Evolutionary conservation across 1,140 invertebrate genomes (phyloP), one percentile per base, ranked within the genome.

Genomic region (Danaus plexippus): DNA sequence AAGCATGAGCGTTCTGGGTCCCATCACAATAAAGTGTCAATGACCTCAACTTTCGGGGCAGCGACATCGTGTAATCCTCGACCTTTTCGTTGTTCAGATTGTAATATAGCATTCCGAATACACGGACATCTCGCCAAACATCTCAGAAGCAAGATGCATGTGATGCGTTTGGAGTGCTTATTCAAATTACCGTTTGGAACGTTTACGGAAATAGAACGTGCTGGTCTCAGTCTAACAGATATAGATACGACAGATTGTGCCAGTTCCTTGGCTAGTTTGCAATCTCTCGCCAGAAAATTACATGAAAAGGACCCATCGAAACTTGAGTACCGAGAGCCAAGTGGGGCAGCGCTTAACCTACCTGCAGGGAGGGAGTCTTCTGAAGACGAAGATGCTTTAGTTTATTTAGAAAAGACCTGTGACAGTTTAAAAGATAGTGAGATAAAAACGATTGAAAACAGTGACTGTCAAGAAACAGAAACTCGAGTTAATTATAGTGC

Each of bases 81-180:
- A 48, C 96, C 97, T 6, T 98, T 97, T 73, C 96, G 97, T 73
- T 99, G 97, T 88, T 92, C 91, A 7, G 96, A 98, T 73, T 99
- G 98, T 82, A 96, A 96, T 79, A 95, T 97, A 59, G 96, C 96
- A 1, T 99, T 99, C 80, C 91, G 97, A 61, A 98, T 98, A 73
- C 96, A 98, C 73, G 97, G 96, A 0, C 97, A 98, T 85, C 88
- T 99, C 65, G 96, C 97, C 0, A 98, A 98, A 87, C 98, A 99
- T 89, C 88, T 99, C 44, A 90, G 97, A 43, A 98, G 96, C 40
- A 98, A 98, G 89, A 95, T 96, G 91, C 98, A 99, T 77, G 97
- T 99, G 15, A 96, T 97, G 92, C 94, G 95, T 72, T 88, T 99
- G 44, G 97, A 98, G 82, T 96, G 95, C 81, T 84, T 97, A 32